Percentiles rank a stretch among this genome's conserved stretches.
These are phyloP conservation scores for Drosophila testacea DNA, from an alignment of 2,888 invertebrate species.

Conservation along the genomic window DNA sequence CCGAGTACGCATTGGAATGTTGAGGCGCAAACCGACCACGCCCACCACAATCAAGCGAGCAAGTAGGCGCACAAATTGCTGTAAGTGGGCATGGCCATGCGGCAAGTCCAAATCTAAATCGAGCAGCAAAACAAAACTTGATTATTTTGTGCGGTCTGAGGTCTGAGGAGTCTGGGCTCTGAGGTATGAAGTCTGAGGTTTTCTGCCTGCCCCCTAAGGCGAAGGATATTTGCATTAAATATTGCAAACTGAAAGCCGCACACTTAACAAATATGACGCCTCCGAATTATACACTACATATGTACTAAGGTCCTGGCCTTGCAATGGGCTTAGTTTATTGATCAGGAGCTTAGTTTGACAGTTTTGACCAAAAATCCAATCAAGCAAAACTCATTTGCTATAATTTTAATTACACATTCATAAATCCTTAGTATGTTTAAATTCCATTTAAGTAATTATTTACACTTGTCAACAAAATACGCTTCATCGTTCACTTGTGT, in stretches of 20 bases:
- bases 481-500: slow-evolving; percentile 1
- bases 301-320: background rate
- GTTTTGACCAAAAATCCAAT: slow-evolving; percentile 39
- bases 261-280: slow-evolving; percentile 72
- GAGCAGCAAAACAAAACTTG: slow-evolving; percentile 84
- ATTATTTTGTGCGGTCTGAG: slow-evolving; percentile 82
- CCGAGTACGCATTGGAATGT: slow-evolving; percentile 53
- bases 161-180: slow-evolving; percentile 1
- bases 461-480: background rate
- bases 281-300: slow-evolving; percentile 60
- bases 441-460: slow-evolving; percentile 35
- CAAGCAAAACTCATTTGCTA: slow-evolving; percentile 22
- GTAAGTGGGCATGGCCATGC: slow-evolving; percentile 79
- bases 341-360: slow-evolving; percentile 32
- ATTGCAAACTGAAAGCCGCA: slow-evolving; percentile 62
- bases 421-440: slow-evolving; percentile 19
- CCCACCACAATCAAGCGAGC: slow-evolving; percentile 38
- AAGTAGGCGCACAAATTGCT: slow-evolving; percentile 79
- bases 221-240: slow-evolving; percentile 61
- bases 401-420: slow-evolving; percentile 38
- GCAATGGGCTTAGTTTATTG: slow-evolving; percentile 37
- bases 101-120: slow-evolving; percentile 84
- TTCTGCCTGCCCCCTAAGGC: slow-evolving; percentile 22
- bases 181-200: slow-evolving; percentile 36
- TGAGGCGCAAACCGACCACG: slow-evolving; percentile 44